These are phyloP conservation scores for Talpa occidentalis DNA, from an alignment of 2,113 vertebrate species.

Conservation along the genomic window DNA sequence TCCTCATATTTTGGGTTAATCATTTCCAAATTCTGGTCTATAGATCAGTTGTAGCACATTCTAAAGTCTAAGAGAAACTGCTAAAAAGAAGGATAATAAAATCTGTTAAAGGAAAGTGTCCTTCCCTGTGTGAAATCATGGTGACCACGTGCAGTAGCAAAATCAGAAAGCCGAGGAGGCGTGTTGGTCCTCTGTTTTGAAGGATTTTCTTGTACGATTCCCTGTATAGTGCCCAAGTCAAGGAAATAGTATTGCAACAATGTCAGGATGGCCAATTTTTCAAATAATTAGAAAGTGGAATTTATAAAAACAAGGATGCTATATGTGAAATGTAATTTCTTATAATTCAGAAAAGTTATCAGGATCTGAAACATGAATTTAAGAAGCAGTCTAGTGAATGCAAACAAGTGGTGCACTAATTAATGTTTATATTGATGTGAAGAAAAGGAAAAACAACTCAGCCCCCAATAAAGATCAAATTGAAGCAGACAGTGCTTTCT, in stretches of 20 bases:
- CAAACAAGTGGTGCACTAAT: constrained; percentile 18
- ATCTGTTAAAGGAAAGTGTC: background rate
- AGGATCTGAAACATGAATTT: background rate
- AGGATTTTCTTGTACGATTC: background rate
- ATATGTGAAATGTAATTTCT: background rate
- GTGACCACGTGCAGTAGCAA: background rate
- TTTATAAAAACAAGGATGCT: background rate
- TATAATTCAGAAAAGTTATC: constrained; percentile 6
- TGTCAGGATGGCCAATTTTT: background rate
- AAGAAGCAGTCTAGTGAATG: constrained; percentile 24
- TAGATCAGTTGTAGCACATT: background rate
- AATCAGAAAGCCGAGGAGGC: background rate
- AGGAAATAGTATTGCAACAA: constrained; percentile 5
- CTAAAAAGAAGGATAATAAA: background rate
- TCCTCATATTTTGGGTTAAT: background rate
- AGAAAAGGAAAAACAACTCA: constrained; percentile 13
- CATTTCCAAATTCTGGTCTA: background rate
- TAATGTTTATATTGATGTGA: background rate
- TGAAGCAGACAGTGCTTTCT: background rate
- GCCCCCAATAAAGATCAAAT: background rate
- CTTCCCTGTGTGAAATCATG: background rate
- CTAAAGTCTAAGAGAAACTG: background rate
- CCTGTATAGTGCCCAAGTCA: background rate
- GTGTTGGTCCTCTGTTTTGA: background rate
- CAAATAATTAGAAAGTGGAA: constrained; percentile 12